Evolutionary conservation across 2,113 vertebrate species (phyloP), one percentile per base, ranked within the genome.

Genomic region (Microcebus griseorufus): DNA sequence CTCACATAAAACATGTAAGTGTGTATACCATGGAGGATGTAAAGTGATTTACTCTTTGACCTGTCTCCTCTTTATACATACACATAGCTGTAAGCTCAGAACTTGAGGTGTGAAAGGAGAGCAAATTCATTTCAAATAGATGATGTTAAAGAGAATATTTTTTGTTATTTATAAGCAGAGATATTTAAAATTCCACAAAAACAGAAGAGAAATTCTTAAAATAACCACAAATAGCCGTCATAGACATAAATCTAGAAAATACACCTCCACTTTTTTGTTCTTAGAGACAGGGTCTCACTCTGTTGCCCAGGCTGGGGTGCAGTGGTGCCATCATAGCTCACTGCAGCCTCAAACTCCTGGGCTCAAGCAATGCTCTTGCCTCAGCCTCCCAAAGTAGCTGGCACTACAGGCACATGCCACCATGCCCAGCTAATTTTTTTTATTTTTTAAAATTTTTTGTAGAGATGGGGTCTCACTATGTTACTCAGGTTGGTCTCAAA

Each of bases 141-240:
- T 84, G 39, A 45, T 84, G 67, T 88, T 64, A 88, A 86, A 67
- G 45, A 89, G 53, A 92, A 48, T 64, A 62, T 72, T 72, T 84
- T 91, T 51, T 48, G 45, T 75, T 90, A 78, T 34, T 62, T 79
- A 9, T 89, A 95, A 86, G 37, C 72, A 23, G 51, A 86, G 34
- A 93, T 55, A 88, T 22, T 88, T 96, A 76, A 95, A 91, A 75
- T 93, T 73, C 76, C 86, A 88, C 42, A 45, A 76, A 60, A 92
- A 73, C 37, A 58, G 25, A 65, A 62, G 32, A 90, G 23, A 90
- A 89, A 60, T 65, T 88, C 76, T 95, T 85, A 93, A 93, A 95
- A 84, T 80, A 45, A 88, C 14, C 51, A 94, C 14, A 34, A 90
- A 64, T 11, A 83, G 39, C 48, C 14, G 65, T 29, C 7, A 32